These are phyloP conservation scores for Falco biarmicus DNA, from an alignment of 2,797 vertebrate species.

Conservation along the genomic window DNA sequence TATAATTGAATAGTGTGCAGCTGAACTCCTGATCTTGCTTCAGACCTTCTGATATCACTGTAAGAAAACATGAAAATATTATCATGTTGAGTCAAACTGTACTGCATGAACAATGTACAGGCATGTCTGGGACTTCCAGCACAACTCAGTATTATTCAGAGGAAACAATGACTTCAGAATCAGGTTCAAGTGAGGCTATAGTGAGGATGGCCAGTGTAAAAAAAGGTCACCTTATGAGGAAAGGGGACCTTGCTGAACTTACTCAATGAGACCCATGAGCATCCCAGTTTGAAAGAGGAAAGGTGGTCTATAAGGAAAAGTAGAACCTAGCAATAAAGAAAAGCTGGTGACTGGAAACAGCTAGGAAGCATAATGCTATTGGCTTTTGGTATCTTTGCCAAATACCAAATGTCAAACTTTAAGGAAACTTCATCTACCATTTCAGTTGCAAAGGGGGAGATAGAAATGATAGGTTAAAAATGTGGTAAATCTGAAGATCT, in stretches of 20 bases:
- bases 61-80: not conserved
- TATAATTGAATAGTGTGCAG: not conserved
- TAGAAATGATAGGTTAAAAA: not conserved
- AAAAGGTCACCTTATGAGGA: not conserved
- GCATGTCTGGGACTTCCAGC: not conserved
- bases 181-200: not conserved
- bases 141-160: not conserved
- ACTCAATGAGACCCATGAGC: not conserved
- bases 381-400: not conserved
- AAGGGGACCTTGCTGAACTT: not conserved
- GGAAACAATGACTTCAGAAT: not conserved
- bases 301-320: not conserved
- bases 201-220: not conserved
- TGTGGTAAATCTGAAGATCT: not conserved
- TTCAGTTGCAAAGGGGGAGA: not conserved
- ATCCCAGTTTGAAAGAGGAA: not conserved
- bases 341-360: not conserved
- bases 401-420: not conserved
- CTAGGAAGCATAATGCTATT: not conserved
- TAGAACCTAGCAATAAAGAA: not conserved
- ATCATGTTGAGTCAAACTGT: not conserved
- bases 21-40: not conserved
- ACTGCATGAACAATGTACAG: not conserved
- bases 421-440: not conserved
- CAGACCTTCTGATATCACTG: not conserved